A percentile compares a stretch with the other conserved stretches of the same genome.
phyloP scores from a whole-genome alignment of 92 coral and sea anemone genomes.

The Pocillopora grandis region DNA sequence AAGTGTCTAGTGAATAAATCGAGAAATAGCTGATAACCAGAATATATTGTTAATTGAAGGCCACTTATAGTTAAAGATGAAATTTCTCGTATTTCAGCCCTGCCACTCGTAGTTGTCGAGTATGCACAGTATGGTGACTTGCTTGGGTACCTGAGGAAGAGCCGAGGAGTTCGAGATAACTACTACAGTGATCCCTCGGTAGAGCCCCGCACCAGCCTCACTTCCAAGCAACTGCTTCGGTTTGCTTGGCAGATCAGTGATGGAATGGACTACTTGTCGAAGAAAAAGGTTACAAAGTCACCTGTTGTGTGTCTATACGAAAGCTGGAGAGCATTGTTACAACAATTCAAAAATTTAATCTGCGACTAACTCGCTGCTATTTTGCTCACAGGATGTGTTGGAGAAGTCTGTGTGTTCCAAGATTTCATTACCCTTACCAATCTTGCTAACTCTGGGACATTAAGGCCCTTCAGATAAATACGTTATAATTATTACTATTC shows the following conservation, averaged over 20 bases:
- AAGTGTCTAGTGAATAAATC: too few species aligned
- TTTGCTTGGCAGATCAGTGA: conserved; percentile 70
- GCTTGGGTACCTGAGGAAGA: conserved; percentile 66
- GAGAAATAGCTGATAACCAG: too few species aligned
- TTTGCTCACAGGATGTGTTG: too few species aligned
- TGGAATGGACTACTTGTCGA: conserved; percentile 64
- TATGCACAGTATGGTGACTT: conserved; percentile 36
- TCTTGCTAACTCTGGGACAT: neutral
- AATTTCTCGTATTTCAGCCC: neutral
- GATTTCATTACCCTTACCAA: too few species aligned
- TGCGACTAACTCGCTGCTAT: too few species aligned
- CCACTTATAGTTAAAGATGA: neutral
- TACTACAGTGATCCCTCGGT: conserved; percentile 65
- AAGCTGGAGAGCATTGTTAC: neutral
- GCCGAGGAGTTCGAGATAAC: conserved; percentile 59
- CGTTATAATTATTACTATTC: neutral
- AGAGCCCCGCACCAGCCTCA: conserved; percentile 57
- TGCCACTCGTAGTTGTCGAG: conserved; percentile 58
- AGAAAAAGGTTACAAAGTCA: conserved; percentile 45
- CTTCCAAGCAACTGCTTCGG: conserved; percentile 54
- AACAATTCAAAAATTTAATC: neutral
- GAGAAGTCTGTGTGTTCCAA: too few species aligned
- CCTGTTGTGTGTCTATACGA: neutral
- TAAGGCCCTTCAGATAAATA: neutral
- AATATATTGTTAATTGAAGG: neutral